phyloP scores from a whole-genome alignment of 2,113 vertebrate species.

The Casuarius casuarius region DNA sequence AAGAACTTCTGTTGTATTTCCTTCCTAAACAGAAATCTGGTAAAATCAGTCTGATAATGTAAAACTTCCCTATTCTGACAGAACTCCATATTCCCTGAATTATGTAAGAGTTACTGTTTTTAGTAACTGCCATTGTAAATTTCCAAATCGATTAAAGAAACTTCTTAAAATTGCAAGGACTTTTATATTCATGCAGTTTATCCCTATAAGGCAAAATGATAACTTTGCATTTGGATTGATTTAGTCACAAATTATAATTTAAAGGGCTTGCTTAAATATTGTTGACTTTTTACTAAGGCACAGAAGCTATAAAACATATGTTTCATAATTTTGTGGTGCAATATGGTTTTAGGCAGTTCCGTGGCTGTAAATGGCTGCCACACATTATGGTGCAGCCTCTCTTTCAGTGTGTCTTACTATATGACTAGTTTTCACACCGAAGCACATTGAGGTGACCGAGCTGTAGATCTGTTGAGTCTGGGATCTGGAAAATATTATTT shows the following conservation, averaged over 20 bases:
- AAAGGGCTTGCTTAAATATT: not conserved
- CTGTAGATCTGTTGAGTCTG: not conserved
- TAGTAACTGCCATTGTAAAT: not conserved
- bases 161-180: not conserved
- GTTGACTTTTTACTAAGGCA: not conserved
- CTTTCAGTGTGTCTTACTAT: not conserved
- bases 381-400: not conserved
- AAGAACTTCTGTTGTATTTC: not conserved
- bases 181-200: not conserved
- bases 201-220: not conserved
- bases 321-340: not conserved
- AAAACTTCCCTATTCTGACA: not conserved
- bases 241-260: not conserved
- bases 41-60: not conserved
- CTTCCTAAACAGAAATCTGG: not conserved
- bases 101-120: not conserved
- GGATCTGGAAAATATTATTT: not conserved
- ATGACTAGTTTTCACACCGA: not conserved
- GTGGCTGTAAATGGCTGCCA: not conserved
- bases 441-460: not conserved
- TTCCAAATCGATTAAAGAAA: constrained; percentile 31
- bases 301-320: not conserved
- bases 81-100: not conserved
- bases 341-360: not conserved
- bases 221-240: not conserved